Evolutionary conservation across 2,888 invertebrate species (phyloP), one percentile per base, ranked within the genome.

Genomic region (Octodonta nipae): DNA sequence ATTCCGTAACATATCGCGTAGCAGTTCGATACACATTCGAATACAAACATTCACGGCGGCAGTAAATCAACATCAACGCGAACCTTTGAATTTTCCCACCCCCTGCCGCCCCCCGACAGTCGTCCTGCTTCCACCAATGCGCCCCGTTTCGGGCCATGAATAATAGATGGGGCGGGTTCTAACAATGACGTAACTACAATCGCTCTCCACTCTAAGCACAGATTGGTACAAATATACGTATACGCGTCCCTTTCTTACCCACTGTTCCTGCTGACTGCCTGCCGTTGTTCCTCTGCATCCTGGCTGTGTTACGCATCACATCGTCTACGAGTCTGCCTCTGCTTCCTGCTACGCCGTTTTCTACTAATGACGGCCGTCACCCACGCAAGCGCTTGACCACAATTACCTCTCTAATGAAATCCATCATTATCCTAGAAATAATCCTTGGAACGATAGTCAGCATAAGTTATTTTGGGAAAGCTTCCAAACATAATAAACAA

Each of bases 171-270:
- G 58, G 58, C 56, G 58, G 56, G 56, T 53, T 56, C 52, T 54
- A 58, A 61, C 61, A 61, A 61, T 61, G 61, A 60, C 60, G 60
- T 56, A 59, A 60, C 60, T 58, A 58, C 60, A 59, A 60, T 59
- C 59, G 58, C 53, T 46, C 28, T 13, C 51, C 48, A 47, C 54
- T 54, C 53, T 53, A 53, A 51, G 56, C 56, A 55, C 55, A 56
- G 56, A 56, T 55, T 56, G 57, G 56, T 54, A 54, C 51, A 50
- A 51, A 52, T 52, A 45, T 45, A 17, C 25, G 25, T 12, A 25
- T 13, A 8, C 17, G 45, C 44, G 38, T 49, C 49, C 47, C 47
- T 42, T 46, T 44, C 46, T 47, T 41, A 44, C 37, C 40, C 46
- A 37, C 13, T 25, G 37, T 40, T 45, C 39, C 43, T 46, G 41